phyloP scores from a whole-genome alignment of 2,888 invertebrate genomes.

The Epirrhoe alternata region DNA sequence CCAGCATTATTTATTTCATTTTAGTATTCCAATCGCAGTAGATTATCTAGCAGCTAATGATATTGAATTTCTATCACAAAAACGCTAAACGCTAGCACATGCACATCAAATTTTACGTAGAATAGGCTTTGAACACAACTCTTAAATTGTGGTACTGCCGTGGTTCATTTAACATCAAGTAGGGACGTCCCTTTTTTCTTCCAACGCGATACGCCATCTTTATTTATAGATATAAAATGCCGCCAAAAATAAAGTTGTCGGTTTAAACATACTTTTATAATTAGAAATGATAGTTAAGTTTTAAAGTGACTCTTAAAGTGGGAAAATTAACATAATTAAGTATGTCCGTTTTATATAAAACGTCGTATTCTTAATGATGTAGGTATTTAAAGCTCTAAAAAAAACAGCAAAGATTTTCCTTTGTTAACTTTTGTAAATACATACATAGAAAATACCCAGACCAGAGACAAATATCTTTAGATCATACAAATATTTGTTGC shows the following conservation, averaged over 20 bases:
- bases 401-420: too few relatives aligned
- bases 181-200: constrained; percentile 39
- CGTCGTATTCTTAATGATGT: neutral
- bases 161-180: constrained; percentile 44
- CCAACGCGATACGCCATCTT: constrained; percentile 36
- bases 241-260: too few relatives aligned
- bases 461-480: too few relatives aligned
- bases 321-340: constrained; percentile 7
- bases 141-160: constrained; percentile 36
- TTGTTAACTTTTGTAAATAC: too few relatives aligned
- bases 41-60: neutral
- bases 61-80: neutral
- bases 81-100: constrained; percentile 17
- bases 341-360: constrained; percentile 7
- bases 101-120: constrained; percentile 3
- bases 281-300: too few relatives aligned
- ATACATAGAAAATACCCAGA: too few relatives aligned
- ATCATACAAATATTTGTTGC: too few relatives aligned
- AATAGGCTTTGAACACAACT: constrained; percentile 30
- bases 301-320: constrained; percentile 5
- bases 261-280: neutral
- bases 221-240: constrained; percentile 24
- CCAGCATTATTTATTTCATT: too few relatives aligned
- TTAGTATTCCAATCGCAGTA: too few relatives aligned
- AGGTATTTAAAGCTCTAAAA: too few relatives aligned